These are phyloP conservation scores for Drosophila trichaetosa DNA, from an alignment of 2,888 invertebrate genomes.

Conservation along the genomic window DNA sequence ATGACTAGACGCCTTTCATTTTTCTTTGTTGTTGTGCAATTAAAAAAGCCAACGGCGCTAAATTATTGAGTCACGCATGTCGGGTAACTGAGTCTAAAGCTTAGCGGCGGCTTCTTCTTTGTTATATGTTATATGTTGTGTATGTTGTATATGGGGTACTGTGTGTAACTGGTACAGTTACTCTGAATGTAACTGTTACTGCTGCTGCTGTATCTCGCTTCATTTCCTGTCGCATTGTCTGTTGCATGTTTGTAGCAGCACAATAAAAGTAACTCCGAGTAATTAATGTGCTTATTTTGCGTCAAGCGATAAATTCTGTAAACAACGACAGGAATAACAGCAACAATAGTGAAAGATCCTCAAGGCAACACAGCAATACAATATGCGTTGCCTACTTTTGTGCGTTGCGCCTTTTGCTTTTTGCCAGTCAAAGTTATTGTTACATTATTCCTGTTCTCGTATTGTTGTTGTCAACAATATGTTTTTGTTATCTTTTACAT, in stretches of 20 bases:
- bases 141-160: background rate
- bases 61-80: slow-evolving; percentile 71
- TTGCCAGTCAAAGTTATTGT: slow-evolving; percentile 22
- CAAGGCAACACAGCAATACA: slow-evolving; percentile 37
- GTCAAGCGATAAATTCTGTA: slow-evolving; percentile 74
- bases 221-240: slow-evolving; percentile 78
- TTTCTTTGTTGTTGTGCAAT: slow-evolving; percentile 51
- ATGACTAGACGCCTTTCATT: slow-evolving; percentile 17
- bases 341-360: slow-evolving; percentile 41
- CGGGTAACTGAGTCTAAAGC: slow-evolving; percentile 22
- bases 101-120: slow-evolving; percentile 31
- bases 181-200: slow-evolving; percentile 23
- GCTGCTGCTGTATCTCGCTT: slow-evolving; percentile 57
- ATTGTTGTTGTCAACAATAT: slow-evolving; percentile 73
- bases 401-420: slow-evolving; percentile 43
- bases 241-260: slow-evolving; percentile 69
- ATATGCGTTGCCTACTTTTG: slow-evolving; percentile 68
- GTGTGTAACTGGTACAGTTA: slow-evolving; percentile 5
- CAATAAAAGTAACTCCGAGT: slow-evolving; percentile 81
- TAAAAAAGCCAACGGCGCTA: slow-evolving; percentile 55
- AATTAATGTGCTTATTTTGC: slow-evolving; percentile 81
- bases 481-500: slow-evolving; percentile 78
- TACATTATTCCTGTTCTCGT: slow-evolving; percentile 44
- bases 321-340: slow-evolving; percentile 30
- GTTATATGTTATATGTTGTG: slow-evolving; percentile 13